Percentiles rank a stretch among this genome's conserved stretches.
phyloP scores from a whole-genome alignment of 2,113 vertebrate genomes.

The Entosphenus tridentatus region DNA sequence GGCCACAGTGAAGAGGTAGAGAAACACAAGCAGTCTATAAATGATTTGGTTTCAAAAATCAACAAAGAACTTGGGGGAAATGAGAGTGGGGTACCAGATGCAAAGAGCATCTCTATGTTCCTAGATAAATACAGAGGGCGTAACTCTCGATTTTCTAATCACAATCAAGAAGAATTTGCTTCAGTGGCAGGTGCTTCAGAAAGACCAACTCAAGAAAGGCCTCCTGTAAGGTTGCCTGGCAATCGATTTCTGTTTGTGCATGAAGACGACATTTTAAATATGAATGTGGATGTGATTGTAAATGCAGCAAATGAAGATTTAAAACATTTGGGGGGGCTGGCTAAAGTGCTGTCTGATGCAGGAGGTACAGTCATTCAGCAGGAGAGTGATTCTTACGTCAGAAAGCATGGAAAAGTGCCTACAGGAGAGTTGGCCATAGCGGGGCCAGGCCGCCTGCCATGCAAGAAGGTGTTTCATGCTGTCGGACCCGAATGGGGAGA shows the following conservation, averaged over 20 bases:
- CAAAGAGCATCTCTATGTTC: too few species aligned
- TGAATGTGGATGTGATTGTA: constrained; percentile 17
- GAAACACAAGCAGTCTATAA: too few species aligned
- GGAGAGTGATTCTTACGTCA: constrained; percentile 13
- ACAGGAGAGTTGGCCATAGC: constrained; percentile 14
- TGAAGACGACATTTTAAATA: constrained; percentile 20
- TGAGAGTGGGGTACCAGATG: too few species aligned
- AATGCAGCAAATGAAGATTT: constrained; percentile 22
- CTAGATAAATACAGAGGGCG: too few species aligned
- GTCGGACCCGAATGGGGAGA: constrained; percentile 17
- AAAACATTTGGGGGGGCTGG: constrained; percentile 16
- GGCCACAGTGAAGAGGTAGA: too few species aligned
- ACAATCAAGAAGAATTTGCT: too few species aligned
- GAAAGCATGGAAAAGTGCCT: constrained; percentile 10
- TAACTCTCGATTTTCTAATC: too few species aligned
- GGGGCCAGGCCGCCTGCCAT: constrained; percentile 16
- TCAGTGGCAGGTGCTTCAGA: too few species aligned
- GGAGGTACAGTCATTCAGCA: constrained; percentile 18
- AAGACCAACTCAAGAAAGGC: too few species aligned
- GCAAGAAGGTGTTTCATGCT: constrained; percentile 19
- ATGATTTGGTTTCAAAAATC: too few species aligned
- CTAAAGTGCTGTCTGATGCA: constrained; percentile 16
- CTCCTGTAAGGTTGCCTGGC: too few species aligned
- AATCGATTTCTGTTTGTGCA: constrained; percentile 13
- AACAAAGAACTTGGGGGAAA: too few species aligned